Evolutionary conservation across 2,113 vertebrate species (phyloP).

Genomic region (Emydocephalus ijimae): DNA sequence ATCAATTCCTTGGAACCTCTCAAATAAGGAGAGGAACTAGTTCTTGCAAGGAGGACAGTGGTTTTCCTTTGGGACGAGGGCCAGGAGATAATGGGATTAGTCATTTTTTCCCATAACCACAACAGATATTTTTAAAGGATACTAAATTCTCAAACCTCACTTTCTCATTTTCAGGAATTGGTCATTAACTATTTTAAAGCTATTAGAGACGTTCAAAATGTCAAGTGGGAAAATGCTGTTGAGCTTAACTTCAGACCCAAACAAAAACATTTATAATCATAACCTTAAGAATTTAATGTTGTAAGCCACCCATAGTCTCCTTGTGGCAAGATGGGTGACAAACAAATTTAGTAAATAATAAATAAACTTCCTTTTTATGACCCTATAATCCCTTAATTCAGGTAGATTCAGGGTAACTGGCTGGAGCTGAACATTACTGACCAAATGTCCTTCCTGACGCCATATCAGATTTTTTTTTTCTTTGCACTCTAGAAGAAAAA

Average conservation of each 20-base stretch:
- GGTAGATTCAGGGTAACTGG: background rate
- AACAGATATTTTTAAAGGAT: background rate
- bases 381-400: background rate
- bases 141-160: background rate
- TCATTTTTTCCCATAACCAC: background rate
- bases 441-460: background rate
- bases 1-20: background rate
- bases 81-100: background rate
- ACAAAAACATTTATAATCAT: background rate
- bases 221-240: background rate
- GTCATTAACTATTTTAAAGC: background rate
- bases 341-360: background rate
- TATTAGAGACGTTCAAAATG: background rate
- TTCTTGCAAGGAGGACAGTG: background rate
- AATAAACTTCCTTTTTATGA: background rate
- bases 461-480: background rate
- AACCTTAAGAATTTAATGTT: background rate
- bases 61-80: background rate
- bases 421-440: background rate
- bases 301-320: background rate
- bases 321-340: background rate
- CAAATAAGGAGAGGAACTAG: background rate
- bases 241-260: background rate
- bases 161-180: background rate
- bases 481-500: background rate